Evolutionary conservation across 2,797 vertebrate species (phyloP).

Genomic region (Phalloptychus januarius): DNA sequence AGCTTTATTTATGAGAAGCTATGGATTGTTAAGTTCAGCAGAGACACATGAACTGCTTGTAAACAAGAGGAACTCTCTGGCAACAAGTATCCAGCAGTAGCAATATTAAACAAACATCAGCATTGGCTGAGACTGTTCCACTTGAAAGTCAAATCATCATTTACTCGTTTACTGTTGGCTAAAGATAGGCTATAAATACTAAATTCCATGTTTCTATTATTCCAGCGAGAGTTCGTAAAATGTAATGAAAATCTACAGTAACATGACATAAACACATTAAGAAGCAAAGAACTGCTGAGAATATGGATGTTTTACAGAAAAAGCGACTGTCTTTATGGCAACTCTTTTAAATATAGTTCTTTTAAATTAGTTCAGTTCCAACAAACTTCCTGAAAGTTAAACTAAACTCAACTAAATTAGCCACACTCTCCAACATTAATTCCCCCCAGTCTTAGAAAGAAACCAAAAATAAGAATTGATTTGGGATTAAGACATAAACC

Average conservation of each 20-base stretch:
- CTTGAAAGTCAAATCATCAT: not conserved
- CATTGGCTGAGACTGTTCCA: not conserved
- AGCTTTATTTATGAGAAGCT: not conserved
- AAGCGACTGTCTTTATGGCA: not conserved
- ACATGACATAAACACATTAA: not conserved
- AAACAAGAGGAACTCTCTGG: not conserved
- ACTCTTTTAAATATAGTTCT: not conserved
- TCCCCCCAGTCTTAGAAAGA: not conserved
- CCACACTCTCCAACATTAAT: not conserved
- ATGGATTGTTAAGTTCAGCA: not conserved
- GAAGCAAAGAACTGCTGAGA: not conserved
- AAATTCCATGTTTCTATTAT: not conserved
- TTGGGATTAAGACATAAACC: not conserved
- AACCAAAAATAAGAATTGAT: not conserved
- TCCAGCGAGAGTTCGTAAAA: not conserved
- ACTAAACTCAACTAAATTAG: not conserved
- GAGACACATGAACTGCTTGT: not conserved
- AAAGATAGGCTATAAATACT: not conserved
- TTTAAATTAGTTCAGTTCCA: not conserved
- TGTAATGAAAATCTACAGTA: not conserved
- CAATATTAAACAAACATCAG: not conserved
- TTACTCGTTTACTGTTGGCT: not conserved
- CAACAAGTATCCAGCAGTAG: not conserved
- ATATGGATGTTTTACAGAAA: not conserved
- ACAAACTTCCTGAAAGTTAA: not conserved